Evolutionary conservation across 37 sponge, comb jelly and placozoan genomes (phyloP).

Genomic region (Oscarella lobularis): DNA sequence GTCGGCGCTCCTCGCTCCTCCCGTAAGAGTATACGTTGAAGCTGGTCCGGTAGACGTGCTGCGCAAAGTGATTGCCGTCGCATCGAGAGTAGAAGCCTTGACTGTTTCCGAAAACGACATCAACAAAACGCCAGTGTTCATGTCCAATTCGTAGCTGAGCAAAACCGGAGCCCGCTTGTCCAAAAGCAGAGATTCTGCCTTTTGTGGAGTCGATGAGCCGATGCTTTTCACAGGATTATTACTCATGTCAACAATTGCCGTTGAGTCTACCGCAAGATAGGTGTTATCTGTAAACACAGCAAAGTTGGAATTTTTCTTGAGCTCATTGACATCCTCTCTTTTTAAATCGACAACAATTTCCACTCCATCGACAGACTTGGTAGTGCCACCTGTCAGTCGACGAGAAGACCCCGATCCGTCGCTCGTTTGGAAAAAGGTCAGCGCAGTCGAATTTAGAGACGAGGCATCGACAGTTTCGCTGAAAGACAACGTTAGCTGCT

Average conservation of each 20-base stretch:
- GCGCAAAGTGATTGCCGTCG: constrained; percentile 46
- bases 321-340: not conserved
- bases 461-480: not conserved
- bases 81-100: constrained; percentile 27
- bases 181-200: constrained; percentile 28
- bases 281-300: constrained; percentile 18
- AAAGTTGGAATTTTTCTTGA: not conserved
- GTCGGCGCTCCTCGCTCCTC: constrained; percentile 13
- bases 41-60: constrained; percentile 13
- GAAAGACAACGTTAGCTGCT: not conserved
- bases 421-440: not conserved
- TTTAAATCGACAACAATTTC: not conserved
- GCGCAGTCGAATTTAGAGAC: not conserved
- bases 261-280: constrained; percentile 32
- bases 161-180: constrained; percentile 54
- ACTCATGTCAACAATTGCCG: constrained; percentile 62
- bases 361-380: not conserved
- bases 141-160: constrained; percentile 31
- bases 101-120: constrained; percentile 72
- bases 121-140: constrained; percentile 42
- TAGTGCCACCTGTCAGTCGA: constrained; percentile 4
- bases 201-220: constrained; percentile 26
- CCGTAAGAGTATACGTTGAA: constrained; percentile 24
- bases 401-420: not conserved
- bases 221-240: constrained; percentile 60